phyloP scores from a whole-genome alignment of 2,797 vertebrate species.

The Oreochromis mossambicus region DNA sequence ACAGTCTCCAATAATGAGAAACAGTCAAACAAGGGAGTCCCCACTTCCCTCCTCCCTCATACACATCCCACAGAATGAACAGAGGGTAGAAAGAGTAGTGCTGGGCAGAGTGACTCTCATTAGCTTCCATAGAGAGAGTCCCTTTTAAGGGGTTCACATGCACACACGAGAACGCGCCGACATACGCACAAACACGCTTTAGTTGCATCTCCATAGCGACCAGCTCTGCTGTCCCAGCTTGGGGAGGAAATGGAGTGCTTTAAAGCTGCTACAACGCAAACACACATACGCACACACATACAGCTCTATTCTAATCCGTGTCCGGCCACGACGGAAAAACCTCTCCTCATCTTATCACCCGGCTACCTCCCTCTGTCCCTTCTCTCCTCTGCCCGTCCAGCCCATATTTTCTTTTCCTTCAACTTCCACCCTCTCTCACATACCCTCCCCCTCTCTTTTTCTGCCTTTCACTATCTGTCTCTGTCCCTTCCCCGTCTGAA shows the following conservation, averaged over 20 bases:
- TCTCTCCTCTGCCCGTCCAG: neutral
- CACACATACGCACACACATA: neutral
- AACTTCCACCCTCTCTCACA: neutral
- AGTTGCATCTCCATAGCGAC: constrained; percentile 64
- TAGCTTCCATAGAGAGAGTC: constrained; percentile 21
- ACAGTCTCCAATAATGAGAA: constrained; percentile 46
- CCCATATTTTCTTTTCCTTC: neutral
- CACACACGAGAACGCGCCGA: constrained; percentile 9
- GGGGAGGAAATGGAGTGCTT: constrained; percentile 55
- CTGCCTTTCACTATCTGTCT: neutral
- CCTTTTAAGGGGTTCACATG: constrained; percentile 40
- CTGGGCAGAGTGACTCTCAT: constrained; percentile 9
- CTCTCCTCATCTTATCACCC: neutral
- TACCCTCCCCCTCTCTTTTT: neutral
- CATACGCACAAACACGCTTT: constrained; percentile 38
- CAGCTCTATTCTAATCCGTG: too few species aligned
- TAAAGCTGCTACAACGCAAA: neutral
- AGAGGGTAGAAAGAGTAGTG: neutral
- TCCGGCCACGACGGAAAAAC: too few species aligned
- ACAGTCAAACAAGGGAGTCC: constrained; percentile 66
- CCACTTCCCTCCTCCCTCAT: constrained; percentile 41
- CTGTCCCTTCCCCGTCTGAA: constrained; percentile 26
- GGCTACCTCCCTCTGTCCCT: constrained; percentile 5
- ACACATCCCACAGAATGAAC: constrained; percentile 14
- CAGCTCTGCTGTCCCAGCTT: constrained; percentile 19